Conservation (phyloP, 2,888 invertebrate species). For the Noctua janthe region DNA sequence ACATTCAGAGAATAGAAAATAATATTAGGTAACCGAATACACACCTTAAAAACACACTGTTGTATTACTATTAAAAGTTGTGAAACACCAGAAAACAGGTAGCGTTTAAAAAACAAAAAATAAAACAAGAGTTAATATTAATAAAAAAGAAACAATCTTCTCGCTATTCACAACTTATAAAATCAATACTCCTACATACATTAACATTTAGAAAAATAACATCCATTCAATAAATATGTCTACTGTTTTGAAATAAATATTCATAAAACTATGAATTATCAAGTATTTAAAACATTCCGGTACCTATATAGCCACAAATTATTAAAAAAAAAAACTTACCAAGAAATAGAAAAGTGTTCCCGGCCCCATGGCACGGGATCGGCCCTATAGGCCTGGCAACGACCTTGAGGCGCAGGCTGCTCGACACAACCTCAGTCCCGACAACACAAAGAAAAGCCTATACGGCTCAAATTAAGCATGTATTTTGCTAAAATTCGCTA, state of each 20-base stretch:
- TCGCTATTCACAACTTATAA: slow-evolving; percentile 3
- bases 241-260: slow-evolving; percentile 27
- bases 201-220: slow-evolving; percentile 9
- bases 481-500: slow-evolving; percentile 81
- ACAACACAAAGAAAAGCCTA: slow-evolving; percentile 77
- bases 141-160: background rate
- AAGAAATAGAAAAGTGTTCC: slow-evolving; percentile 83
- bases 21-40: slow-evolving; percentile 42
- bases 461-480: slow-evolving; percentile 77
- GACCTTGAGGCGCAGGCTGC: slow-evolving; percentile 65
- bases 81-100: slow-evolving; percentile 15
- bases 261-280: slow-evolving; percentile 18
- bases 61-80: slow-evolving; percentile 13
- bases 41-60: slow-evolving; percentile 10
- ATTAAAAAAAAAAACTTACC: slow-evolving; percentile 77
- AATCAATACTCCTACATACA: slow-evolving; percentile 24
- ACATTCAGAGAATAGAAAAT: slow-evolving; percentile 36
- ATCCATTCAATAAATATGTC: slow-evolving; percentile 22
- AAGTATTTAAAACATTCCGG: background rate
- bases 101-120: background rate
- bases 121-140: background rate
- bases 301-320: background rate
- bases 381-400: slow-evolving; percentile 78
- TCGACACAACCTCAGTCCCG: slow-evolving; percentile 71
- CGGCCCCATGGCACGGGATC: slow-evolving; percentile 87